Evolutionary conservation across 1,140 invertebrate genomes (phyloP), one percentile per base, ranked within the genome.

Genomic region (Drosophila repletoides): DNA sequence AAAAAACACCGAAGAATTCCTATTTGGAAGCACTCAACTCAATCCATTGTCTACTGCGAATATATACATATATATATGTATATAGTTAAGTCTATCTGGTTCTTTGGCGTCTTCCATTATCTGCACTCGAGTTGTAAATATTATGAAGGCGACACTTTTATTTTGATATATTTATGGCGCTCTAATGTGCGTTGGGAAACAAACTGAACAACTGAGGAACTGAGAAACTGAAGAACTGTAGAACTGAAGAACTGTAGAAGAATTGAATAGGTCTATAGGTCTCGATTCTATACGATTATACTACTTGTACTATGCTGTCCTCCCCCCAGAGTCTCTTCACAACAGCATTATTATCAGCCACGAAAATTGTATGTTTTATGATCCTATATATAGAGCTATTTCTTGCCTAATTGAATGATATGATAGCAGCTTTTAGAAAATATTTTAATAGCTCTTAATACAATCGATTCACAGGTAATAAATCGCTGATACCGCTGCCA

Each of bases 381-480:
- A 68, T 84, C 56, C 70, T 72, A 86, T 86, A 84, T 84, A 79
- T 79, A 84, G 38, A 55, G 74, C 63, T 43, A 72, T 86, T 84
- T 72, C 79, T 86, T 84, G 79, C 79, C 80, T 86, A 84, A 84
- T 84, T 86, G 79, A 84, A 84, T 84, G 79, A 84, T 79, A 84
- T 84, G 79, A 84, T 86, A 84, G 79, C 61, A 71, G 80, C 70
- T 64, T 79, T 83, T 79, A 86, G 80, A 84, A 84, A 86, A 84
- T 86, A 84, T 84, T 84, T 84, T 84, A 84, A 84, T 84, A 86
- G 80, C 79, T 84, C 70, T 86, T 84, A 84, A 84, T 84, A 86
- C 80, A 84, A 84, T 84, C 79, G 79, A 84, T 84, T 84, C 79
- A 48, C 80, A 84, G 71, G 75, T 55, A 69, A 68, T 84, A 84